phyloP scores from a whole-genome alignment of 2,797 vertebrate species.

The Lophotriccus pileatus region DNA sequence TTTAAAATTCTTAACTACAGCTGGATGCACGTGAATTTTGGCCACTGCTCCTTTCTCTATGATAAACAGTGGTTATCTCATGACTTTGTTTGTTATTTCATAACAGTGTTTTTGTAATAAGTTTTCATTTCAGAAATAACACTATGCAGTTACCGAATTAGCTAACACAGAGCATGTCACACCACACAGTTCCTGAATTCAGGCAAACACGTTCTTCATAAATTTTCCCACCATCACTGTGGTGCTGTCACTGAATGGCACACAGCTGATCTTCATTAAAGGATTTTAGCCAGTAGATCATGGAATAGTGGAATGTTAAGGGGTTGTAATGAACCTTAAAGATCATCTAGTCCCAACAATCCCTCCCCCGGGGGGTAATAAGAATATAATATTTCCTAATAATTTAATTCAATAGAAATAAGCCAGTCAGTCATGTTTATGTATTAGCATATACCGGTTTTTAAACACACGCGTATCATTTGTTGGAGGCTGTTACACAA shows the following conservation, averaged over 20 bases:
- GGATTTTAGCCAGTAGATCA: neutral
- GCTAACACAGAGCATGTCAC: rapidly evolving
- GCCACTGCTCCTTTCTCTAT: neutral
- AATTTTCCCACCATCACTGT: neutral
- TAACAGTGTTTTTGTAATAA: neutral
- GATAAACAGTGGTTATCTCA: neutral
- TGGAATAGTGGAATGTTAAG: neutral
- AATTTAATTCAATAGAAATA: neutral
- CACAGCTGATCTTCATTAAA: rapidly evolving
- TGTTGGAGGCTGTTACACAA: neutral
- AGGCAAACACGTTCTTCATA: neutral
- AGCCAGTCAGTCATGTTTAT: rapidly evolving
- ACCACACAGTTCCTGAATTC: neutral
- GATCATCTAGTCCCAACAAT: neutral
- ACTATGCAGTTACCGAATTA: neutral
- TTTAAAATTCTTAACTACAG: rapidly evolving
- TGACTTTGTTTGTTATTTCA: too few species aligned
- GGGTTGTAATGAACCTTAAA: neutral
- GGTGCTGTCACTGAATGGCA: rapidly evolving
- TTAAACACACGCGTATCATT: rapidly evolving
- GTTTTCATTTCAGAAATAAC: rapidly evolving
- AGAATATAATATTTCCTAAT: neutral
- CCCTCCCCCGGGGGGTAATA: neutral
- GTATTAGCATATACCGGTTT: rapidly evolving
- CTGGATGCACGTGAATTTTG: neutral